Evolutionary conservation across 2,888 invertebrate species (phyloP).

Genomic region (Dynastes grantii): DNA sequence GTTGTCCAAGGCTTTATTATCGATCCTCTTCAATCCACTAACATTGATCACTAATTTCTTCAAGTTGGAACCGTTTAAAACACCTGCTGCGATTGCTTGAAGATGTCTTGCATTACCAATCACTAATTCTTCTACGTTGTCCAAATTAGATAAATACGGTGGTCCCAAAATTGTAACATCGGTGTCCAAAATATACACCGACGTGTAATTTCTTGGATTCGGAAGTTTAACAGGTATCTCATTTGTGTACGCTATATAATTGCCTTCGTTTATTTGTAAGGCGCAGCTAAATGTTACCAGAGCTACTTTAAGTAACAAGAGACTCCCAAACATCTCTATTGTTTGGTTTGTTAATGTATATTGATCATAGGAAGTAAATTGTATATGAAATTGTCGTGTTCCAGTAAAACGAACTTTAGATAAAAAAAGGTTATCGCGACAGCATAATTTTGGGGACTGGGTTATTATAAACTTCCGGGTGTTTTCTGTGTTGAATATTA

Average conservation of each 20-base stretch:
- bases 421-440: constrained; percentile 19
- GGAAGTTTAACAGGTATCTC: constrained; percentile 11
- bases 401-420: neutral
- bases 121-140: constrained; percentile 1
- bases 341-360: neutral
- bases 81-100: constrained; percentile 3
- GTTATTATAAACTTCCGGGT: neutral
- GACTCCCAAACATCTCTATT: constrained; percentile 1
- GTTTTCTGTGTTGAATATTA: too few relatives aligned
- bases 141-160: constrained; percentile 25
- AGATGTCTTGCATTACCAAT: constrained; percentile 13
- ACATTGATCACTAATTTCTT: constrained; percentile 9
- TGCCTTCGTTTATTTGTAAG: neutral
- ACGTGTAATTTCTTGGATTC: constrained; percentile 14
- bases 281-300: neutral
- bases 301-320: neutral
- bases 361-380: constrained; percentile 4
- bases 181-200: constrained; percentile 10
- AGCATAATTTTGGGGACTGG: neutral
- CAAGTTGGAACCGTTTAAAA: constrained; percentile 20
- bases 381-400: neutral
- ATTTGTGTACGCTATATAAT: constrained; percentile 25
- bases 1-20: constrained; percentile 17
- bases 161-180: constrained; percentile 3
- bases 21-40: constrained; percentile 8